Conservation (phyloP, 2,113 vertebrate species). For the Zingel zingel region DNA sequence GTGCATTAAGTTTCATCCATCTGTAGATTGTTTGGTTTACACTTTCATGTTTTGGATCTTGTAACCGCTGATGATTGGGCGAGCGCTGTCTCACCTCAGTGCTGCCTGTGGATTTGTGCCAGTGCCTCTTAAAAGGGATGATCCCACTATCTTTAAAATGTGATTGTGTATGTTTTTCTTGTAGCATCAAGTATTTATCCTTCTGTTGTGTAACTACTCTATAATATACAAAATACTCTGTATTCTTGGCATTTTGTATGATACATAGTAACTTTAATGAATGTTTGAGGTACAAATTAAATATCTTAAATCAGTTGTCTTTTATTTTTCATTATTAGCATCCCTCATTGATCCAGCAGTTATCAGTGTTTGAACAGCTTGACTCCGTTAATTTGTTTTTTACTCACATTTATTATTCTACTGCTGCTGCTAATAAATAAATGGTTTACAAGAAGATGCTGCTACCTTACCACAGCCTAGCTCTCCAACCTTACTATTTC, state of each 20-base stretch:
- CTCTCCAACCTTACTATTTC: neutral
- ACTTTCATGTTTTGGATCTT: neutral
- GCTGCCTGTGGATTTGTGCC: constrained; percentile 71
- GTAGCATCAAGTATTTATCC: constrained; percentile 45
- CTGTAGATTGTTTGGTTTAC: neutral
- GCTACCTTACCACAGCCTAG: neutral
- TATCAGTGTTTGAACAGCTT: constrained; percentile 20
- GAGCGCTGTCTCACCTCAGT: constrained; percentile 37
- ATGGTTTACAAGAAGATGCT: neutral
- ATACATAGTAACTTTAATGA: constrained; percentile 53
- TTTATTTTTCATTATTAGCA: neutral
- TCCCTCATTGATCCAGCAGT: neutral
- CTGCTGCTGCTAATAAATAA: neutral
- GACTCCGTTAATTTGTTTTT: neutral
- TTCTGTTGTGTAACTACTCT: constrained; percentile 49
- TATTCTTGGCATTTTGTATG: constrained; percentile 77
- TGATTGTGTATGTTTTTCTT: constrained; percentile 46
- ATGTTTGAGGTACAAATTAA: constrained; percentile 69
- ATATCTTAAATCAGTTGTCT: constrained; percentile 59
- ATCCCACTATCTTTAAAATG: constrained; percentile 13
- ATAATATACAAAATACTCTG: neutral
- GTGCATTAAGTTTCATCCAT: constrained; percentile 1
- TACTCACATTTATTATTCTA: neutral
- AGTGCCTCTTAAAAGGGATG: constrained; percentile 53
- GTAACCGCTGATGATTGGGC: constrained; percentile 1